Evolutionary conservation across 2,797 vertebrate genomes (phyloP), one percentile per base, ranked within the genome.

Genomic region (Apogon talboti): DNA sequence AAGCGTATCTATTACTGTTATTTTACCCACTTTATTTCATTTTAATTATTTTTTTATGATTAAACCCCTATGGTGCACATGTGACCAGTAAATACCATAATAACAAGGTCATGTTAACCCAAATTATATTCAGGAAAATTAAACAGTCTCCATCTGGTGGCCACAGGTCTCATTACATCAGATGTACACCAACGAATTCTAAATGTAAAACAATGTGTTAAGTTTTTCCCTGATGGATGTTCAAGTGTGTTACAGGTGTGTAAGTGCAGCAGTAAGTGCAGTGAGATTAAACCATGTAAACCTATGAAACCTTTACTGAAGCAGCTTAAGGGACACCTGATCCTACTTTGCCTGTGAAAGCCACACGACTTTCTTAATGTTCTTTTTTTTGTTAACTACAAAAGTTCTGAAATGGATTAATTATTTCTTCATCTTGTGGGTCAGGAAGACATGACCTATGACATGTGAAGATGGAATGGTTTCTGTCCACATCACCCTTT

Each of bases 91-190:
- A 40, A 57, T 42, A 30, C 11, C 30, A 70, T 33, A 33, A 33
- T 33, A 33, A 33, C 6, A 18, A 57, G 40, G 47, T 61, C 62
- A 68, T 24, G 12, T 57, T 61, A 60, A 67, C 28, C 24, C 2
- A 24, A 16, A 58, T 18, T 13, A 24, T 9, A 33, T 33, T 21
- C 1, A 13, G 18, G 11, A 11, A 21, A 9, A 55, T 35, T 12
- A 66, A 35, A 46, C 62, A 6, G 47, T 53, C 75, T 50, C 76
- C 82, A 74, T 74, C 77, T 75, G 53, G 77, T 81, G 84, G 77
- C 15, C 47, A 72, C 10, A 43, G 62, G 42, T 24, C 4, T 50
- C 9, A 71, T 62, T 43, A 60, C 41, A 49, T 4, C 1, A 51
- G 1, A 11, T 12, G 3, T 14, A 14, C 6, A 42, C 14, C 5